A percentile compares a stretch with the other conserved stretches of the same genome.
Conservation (phyloP, 2,113 vertebrate species). For the Cebidichthys violaceus region DNA sequence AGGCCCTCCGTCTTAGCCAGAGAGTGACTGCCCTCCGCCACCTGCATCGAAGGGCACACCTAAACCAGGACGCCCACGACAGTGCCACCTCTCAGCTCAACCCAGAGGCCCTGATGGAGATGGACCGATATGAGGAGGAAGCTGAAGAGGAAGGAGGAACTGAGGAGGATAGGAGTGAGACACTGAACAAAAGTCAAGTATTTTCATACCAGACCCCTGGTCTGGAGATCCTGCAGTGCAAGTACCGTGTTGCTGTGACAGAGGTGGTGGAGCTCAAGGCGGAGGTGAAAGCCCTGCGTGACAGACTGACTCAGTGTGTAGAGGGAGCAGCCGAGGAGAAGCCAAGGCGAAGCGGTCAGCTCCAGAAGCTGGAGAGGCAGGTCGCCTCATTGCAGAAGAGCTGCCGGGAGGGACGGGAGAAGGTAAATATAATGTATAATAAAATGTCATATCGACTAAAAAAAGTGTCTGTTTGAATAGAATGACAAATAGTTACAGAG, state of each 20-base stretch:
- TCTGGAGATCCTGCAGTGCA: constrained; percentile 95
- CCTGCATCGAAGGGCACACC: constrained; percentile 81
- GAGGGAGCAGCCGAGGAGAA: constrained; percentile 87
- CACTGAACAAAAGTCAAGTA: constrained; percentile 43
- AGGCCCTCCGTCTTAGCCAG: constrained; percentile 88
- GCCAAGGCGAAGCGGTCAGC: constrained; percentile 82
- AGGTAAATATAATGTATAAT: constrained; percentile 72
- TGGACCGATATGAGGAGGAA: constrained; percentile 41
- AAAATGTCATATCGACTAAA: fast-evolving
- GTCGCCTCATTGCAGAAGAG: constrained; percentile 87
- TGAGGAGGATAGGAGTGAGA: constrained; percentile 82
- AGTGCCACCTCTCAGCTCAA: constrained; percentile 77
- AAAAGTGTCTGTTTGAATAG: neutral
- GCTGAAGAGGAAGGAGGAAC: constrained; percentile 58
- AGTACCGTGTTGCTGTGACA: constrained; percentile 94
- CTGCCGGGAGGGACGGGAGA: constrained; percentile 87
- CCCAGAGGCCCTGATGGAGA: constrained; percentile 50
- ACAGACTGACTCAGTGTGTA: constrained; percentile 88
- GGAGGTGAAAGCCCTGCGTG: constrained; percentile 91
- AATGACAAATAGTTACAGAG: neutral
- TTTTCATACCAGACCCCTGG: constrained; percentile 87
- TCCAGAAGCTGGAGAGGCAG: constrained; percentile 88
- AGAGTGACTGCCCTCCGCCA: constrained; percentile 87
- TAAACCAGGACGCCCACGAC: constrained; percentile 23
- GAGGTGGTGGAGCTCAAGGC: constrained; percentile 96